Evolutionary conservation across 2,797 vertebrate species (phyloP).

Genomic region (Tokudaia muenninki): DNA sequence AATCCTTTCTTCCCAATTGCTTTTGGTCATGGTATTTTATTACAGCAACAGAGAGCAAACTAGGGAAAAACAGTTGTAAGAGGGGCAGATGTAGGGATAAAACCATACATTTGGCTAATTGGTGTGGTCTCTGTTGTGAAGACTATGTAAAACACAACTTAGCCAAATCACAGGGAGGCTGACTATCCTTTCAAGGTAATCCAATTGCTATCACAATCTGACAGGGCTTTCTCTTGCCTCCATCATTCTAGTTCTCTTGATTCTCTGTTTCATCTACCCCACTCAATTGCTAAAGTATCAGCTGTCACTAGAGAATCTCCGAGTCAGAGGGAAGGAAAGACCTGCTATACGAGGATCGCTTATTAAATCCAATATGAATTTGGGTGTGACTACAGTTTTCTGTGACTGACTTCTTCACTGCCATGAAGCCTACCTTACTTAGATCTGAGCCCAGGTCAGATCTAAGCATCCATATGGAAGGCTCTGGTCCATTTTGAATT

Average conservation of each 20-base stretch:
- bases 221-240: not conserved
- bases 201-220: not conserved
- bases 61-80: not conserved
- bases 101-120: not conserved
- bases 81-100: not conserved
- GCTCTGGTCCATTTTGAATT: slow-evolving; percentile 27
- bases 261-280: not conserved
- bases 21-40: not conserved
- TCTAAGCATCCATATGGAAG: slow-evolving; percentile 76
- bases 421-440: not conserved
- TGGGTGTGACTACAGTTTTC: not conserved
- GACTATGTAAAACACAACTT: not conserved
- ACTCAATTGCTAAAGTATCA: slow-evolving; percentile 3
- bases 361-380: not conserved
- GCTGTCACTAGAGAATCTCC: slow-evolving; percentile 39
- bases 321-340: slow-evolving; percentile 5
- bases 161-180: not conserved
- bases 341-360: not conserved
- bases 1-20: too few species aligned
- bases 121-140: not conserved
- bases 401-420: slow-evolving; percentile 4
- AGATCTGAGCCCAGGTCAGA: slow-evolving; percentile 38
- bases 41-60: not conserved
- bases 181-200: slow-evolving; percentile 32
- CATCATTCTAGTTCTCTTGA: too few species aligned